phyloP scores from a whole-genome alignment of 2,888 invertebrate species.

The Neuroscelio doddi region DNA sequence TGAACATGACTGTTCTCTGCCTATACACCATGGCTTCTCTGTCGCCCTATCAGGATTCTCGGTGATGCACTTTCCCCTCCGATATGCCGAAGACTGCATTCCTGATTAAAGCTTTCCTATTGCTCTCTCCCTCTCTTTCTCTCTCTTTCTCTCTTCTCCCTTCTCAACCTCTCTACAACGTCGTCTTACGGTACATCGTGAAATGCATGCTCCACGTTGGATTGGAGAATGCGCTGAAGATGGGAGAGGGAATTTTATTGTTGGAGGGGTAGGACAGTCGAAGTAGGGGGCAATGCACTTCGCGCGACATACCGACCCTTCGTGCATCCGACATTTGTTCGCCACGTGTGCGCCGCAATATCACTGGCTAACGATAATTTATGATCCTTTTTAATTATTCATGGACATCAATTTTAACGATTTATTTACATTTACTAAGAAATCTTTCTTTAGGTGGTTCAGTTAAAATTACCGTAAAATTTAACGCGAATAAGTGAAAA shows the following conservation, averaged over 20 bases:
- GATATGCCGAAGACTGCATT: constrained; percentile 36
- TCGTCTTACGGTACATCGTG: constrained; percentile 50
- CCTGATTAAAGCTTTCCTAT: constrained; percentile 23
- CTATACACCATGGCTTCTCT: constrained; percentile 13
- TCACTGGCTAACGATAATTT: too few species aligned
- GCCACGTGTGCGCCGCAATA: constrained; percentile 40
- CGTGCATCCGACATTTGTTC: constrained; percentile 60
- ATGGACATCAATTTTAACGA: too few species aligned
- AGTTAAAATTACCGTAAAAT: too few species aligned
- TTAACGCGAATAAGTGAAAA: too few species aligned
- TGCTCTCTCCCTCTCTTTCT: constrained; percentile 19
- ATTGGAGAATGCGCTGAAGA: constrained; percentile 47
- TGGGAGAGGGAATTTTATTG: constrained; percentile 47
- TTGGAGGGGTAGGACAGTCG: constrained; percentile 39
- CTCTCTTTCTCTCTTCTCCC: constrained; percentile 44
- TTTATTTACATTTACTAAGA: too few species aligned
- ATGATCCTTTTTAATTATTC: too few species aligned
- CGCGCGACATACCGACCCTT: constrained; percentile 42
- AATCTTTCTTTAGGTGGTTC: too few species aligned
- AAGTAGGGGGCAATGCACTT: constrained; percentile 66
- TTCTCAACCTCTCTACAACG: constrained; percentile 45
- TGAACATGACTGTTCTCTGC: constrained; percentile 14
- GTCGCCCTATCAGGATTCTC: constrained; percentile 47
- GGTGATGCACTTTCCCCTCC: constrained; percentile 43
- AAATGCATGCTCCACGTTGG: constrained; percentile 48